phyloP scores from a whole-genome alignment of 2,797 vertebrate genomes.

The Yasuhikotakia modesta region DNA sequence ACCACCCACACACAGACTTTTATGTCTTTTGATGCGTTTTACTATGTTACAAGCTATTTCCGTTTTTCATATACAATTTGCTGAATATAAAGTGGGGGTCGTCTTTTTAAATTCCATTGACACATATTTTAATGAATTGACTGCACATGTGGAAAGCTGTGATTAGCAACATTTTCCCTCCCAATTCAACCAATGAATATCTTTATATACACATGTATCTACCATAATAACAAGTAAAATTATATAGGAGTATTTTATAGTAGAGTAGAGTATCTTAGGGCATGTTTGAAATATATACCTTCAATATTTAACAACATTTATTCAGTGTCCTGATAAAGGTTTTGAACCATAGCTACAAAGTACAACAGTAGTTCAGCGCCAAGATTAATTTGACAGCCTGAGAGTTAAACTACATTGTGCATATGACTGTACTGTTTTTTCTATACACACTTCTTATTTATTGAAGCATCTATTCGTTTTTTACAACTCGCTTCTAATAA shows the following conservation, averaged over 20 bases:
- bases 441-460: neutral
- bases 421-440: too few species aligned
- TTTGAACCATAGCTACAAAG: neutral
- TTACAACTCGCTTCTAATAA: slow-evolving; percentile 17
- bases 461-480: neutral
- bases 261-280: too few species aligned
- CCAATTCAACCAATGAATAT: neutral
- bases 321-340: neutral
- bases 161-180: neutral
- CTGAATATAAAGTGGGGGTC: slow-evolving; percentile 2
- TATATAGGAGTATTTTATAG: too few species aligned
- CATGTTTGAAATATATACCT: too few species aligned
- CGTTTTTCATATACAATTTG: slow-evolving; percentile 6
- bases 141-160: slow-evolving; percentile 20
- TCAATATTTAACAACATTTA: neutral
- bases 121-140: slow-evolving; percentile 5
- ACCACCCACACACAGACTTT: neutral
- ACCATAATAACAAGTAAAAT: neutral
- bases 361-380: neutral
- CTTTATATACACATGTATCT: neutral
- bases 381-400: neutral
- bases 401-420: neutral
- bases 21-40: slow-evolving; percentile 12
- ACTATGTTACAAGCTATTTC: slow-evolving; percentile 20
- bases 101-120: slow-evolving; percentile 11